phyloP scores from a whole-genome alignment of 2,113 vertebrate species.

The Petrocephalus zakoni region DNA sequence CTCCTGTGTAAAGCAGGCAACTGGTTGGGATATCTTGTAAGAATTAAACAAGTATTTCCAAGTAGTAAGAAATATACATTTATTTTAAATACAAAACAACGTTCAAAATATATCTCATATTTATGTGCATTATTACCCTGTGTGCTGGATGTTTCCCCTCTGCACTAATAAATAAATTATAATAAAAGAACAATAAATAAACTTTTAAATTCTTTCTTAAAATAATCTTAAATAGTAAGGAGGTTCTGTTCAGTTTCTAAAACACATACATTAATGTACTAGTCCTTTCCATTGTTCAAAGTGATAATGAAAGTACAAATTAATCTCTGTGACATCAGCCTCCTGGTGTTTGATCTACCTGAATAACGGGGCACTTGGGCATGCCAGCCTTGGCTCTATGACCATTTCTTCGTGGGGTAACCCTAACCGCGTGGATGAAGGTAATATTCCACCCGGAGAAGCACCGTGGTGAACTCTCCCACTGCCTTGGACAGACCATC shows the following conservation, averaged over 20 bases:
- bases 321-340: not conserved
- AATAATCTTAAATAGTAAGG: not conserved
- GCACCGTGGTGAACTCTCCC: constrained; percentile 15
- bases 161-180: not conserved
- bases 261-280: not conserved
- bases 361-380: not conserved
- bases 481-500: constrained; percentile 4
- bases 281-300: not conserved
- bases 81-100: not conserved
- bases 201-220: not conserved
- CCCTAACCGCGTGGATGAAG: not conserved
- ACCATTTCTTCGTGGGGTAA: not conserved
- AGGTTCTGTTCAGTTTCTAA: not conserved
- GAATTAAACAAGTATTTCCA: not conserved
- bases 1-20: not conserved
- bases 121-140: not conserved
- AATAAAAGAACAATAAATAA: not conserved
- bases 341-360: not conserved
- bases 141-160: not conserved
- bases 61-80: not conserved
- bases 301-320: not conserved
- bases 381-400: not conserved
- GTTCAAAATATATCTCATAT: not conserved
- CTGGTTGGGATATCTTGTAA: not conserved
- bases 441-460: not conserved